A percentile compares a stretch with the other conserved stretches of the same genome.
Conservation (phyloP, 2,888 invertebrate genomes). For the Eudemis profundana region DNA sequence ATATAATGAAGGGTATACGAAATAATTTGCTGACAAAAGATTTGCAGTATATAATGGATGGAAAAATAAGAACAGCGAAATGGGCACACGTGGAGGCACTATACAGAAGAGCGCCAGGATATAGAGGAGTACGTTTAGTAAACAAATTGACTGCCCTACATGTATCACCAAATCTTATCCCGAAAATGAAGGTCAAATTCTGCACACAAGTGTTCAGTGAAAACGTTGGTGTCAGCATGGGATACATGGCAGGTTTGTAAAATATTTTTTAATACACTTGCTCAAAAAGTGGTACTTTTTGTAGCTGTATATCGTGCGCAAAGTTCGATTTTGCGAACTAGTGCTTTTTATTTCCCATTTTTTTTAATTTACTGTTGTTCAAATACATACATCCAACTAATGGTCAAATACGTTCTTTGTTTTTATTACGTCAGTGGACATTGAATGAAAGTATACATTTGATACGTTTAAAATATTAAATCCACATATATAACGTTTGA, state of each 20-base stretch:
- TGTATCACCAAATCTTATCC: constrained; percentile 42
- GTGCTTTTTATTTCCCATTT: too few relatives aligned
- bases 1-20: constrained; percentile 42
- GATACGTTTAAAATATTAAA: too few relatives aligned
- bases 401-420: too few relatives aligned
- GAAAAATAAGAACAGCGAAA: constrained; percentile 40
- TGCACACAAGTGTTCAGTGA: constrained; percentile 46
- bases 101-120: constrained; percentile 26
- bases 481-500: too few relatives aligned
- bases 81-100: constrained; percentile 42
- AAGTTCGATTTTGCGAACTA: too few relatives aligned
- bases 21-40: constrained; percentile 44
- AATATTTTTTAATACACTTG: not conserved
- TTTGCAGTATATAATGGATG: constrained; percentile 36
- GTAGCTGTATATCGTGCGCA: too few relatives aligned
- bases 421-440: too few relatives aligned
- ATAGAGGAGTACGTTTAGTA: constrained; percentile 22
- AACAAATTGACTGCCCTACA: constrained; percentile 44
- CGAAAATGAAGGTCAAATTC: constrained; percentile 47
- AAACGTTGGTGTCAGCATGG: constrained; percentile 42
- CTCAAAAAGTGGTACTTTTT: too few relatives aligned
- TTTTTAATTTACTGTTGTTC: too few relatives aligned
- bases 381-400: too few relatives aligned
- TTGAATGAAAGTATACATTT: too few relatives aligned
- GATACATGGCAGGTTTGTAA: constrained; percentile 39